Base-by-base conservation (phyloP, 2,797 vertebrate species). In the Poecile montanus region DNA sequence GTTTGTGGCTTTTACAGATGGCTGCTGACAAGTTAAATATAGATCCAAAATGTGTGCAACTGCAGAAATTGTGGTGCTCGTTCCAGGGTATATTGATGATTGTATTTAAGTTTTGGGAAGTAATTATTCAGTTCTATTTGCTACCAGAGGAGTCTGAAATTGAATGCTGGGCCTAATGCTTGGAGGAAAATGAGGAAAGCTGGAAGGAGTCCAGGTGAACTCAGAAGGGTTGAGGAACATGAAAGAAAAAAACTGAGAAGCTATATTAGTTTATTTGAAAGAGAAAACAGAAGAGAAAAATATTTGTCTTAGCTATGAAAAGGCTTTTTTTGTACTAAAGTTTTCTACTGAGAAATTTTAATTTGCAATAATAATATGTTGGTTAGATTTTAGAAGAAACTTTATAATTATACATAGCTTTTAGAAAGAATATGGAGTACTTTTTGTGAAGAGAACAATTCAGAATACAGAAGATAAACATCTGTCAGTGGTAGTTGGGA, bases 21-120 rank as follows among this genome's bases (percentile, higher is more conserved):
- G 56, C 36, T 44, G 65, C 40, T 91, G 67, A 77, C 88, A 92
- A 86, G 51, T 91, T 76, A 76, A 84, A 84, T 94, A 85, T 50
- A 62, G 36, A 82, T 88, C 9, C 36, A 70, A 73, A 94, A 53
- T 42, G 19, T 10, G 3, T 67, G 50, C 19, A 53, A 9, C 27
- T 91, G 40, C 57, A 65, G 63, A 79, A 85, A 27, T 58, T 13
- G 8, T 62, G 30, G 8, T 63, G n/a, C 36, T 76, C 12, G 23
- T 85, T 77, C 42, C 48, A 63, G 56, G 29, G 6, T 44, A 15
- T 83, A 54, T 74, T 87, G 81, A 54, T 1, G 3, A 32, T 67
- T 67, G n/a, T 74, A 57, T 71, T 92, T 54, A 71, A 85, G 44
- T 88, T 91, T 81, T 38, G 18, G 70, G 51, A 94, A 85, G 42